These are phyloP conservation scores for Agonopterix subpropinquella DNA, from an alignment of 2,888 invertebrate species.

Conservation along the genomic window DNA sequence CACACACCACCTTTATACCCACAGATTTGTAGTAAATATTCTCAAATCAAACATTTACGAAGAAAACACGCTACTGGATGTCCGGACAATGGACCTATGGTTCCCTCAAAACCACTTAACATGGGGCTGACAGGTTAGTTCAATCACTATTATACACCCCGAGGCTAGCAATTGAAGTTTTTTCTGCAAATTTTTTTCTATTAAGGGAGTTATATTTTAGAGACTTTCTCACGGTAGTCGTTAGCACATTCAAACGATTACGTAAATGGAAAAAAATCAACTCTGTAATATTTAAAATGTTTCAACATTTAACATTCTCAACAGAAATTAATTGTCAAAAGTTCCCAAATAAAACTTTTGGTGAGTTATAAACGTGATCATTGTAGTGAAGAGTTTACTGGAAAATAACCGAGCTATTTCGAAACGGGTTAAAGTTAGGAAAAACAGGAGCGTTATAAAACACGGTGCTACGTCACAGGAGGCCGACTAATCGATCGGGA, in stretches of 20 bases:
- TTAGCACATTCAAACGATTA: conserved; percentile 24
- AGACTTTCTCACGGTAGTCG: conserved; percentile 58
- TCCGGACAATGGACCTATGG: conserved; percentile 59
- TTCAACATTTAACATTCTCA: conserved; percentile 12
- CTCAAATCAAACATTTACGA: conserved; percentile 67
- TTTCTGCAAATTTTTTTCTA: conserved; percentile 54
- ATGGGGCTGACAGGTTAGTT: conserved; percentile 75
- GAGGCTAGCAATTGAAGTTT: conserved; percentile 60
- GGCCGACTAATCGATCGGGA: conserved; percentile 59
- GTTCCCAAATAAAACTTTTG: conserved; percentile 12
- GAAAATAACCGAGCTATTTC: neutral
- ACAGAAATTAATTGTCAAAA: neutral
- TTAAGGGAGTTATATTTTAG: conserved; percentile 45
- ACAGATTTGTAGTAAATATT: conserved; percentile 58
- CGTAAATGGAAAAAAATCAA: conserved; percentile 15
- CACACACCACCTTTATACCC: conserved; percentile 31
- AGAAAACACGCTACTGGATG: conserved; percentile 71
- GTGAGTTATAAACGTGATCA: conserved; percentile 15
- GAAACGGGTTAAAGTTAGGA: conserved; percentile 9
- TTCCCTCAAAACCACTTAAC: conserved; percentile 72
- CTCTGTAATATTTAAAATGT: conserved; percentile 4
- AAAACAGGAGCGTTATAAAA: conserved; percentile 42
- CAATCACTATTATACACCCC: conserved; percentile 69
- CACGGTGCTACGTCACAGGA: conserved; percentile 46
- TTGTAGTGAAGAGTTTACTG: neutral